phyloP scores from a whole-genome alignment of 2,888 invertebrate genomes.

The Campaea margaritaria region DNA sequence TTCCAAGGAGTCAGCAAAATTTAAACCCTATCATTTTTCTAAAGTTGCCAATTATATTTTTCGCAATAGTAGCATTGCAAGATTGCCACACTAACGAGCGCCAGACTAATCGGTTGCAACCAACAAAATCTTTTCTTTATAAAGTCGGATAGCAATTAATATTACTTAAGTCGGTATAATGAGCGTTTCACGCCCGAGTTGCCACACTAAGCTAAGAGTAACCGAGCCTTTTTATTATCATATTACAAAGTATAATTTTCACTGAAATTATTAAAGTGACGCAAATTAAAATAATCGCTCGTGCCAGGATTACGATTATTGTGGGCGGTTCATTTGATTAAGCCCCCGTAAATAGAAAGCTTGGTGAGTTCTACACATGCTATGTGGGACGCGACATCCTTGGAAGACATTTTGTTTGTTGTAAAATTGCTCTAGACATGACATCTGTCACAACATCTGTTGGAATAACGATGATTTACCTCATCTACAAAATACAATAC shows the following conservation, averaged over 20 bases:
- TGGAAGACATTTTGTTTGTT: too few relatives aligned
- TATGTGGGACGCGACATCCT: neutral
- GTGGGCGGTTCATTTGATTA: slow-evolving; percentile 22
- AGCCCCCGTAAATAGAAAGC: slow-evolving; percentile 12
- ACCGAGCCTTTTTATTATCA: slow-evolving; percentile 39
- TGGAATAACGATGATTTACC: too few relatives aligned
- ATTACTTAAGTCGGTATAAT: slow-evolving; percentile 76
- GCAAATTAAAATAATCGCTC: slow-evolving; percentile 21
- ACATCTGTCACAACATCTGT: too few relatives aligned
- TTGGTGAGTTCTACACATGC: neutral
- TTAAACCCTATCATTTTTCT: slow-evolving; percentile 44
- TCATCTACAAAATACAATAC: too few relatives aligned
- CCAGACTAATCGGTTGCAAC: slow-evolving; percentile 67
- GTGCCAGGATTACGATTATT: slow-evolving; percentile 1
- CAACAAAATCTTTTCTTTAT: slow-evolving; percentile 71
- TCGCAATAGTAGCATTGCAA: slow-evolving; percentile 54
- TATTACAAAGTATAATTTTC: slow-evolving; percentile 33
- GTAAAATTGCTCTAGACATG: too few relatives aligned
- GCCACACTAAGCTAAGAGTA: slow-evolving; percentile 49
- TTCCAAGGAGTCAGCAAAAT: neutral
- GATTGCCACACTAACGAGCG: slow-evolving; percentile 66
- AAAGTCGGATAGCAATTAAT: slow-evolving; percentile 73
- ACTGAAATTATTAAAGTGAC: slow-evolving; percentile 26
- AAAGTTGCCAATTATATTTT: slow-evolving; percentile 63
- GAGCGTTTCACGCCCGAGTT: slow-evolving; percentile 68